Percentiles rank a stretch among this genome's conserved stretches.
Evolutionary conservation across 1,140 invertebrate species (phyloP).

Genomic region (Plutomurus gul): DNA sequence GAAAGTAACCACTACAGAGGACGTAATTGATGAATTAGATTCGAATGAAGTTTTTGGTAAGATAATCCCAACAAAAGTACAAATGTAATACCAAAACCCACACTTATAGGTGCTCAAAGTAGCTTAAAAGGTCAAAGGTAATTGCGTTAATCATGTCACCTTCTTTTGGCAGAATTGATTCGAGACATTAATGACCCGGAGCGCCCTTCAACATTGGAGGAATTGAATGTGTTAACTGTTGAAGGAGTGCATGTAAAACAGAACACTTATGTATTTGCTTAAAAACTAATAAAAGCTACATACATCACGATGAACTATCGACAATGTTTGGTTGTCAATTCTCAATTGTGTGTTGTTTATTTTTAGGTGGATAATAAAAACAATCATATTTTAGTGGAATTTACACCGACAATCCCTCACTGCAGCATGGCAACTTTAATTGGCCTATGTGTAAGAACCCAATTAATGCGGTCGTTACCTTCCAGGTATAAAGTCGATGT

Average conservation of each 20-base stretch:
- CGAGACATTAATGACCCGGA: slow-evolving; percentile 96
- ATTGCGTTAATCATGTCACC: too few species aligned
- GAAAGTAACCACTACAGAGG: not conserved
- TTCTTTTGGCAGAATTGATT: slow-evolving; percentile 86
- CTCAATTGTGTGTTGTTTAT: too few species aligned
- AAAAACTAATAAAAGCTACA: too few species aligned
- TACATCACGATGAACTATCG: too few species aligned
- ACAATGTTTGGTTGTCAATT: too few species aligned
- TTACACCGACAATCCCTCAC: slow-evolving; percentile 98
- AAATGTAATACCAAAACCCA: not conserved
- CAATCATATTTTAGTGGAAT: slow-evolving; percentile 75
- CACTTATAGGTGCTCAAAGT: not conserved
- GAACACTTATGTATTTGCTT: too few species aligned
- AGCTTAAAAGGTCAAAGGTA: too few species aligned
- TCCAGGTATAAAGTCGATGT: slow-evolving; percentile 85
- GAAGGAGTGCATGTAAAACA: slow-evolving; percentile 71
- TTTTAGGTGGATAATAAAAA: slow-evolving; percentile 69
- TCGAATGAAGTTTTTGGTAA: slow-evolving; percentile 85
- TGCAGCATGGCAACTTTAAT: slow-evolving; percentile 99
- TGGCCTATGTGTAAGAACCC: slow-evolving; percentile 82
- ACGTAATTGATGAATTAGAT: slow-evolving; percentile 72
- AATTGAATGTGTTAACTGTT: slow-evolving; percentile 91
- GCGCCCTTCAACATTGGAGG: slow-evolving; percentile 94
- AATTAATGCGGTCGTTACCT: slow-evolving; percentile 84
- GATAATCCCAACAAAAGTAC: not conserved